Percentiles rank a stretch among this genome's conserved stretches.
phyloP scores from a whole-genome alignment of 2,797 vertebrate genomes.

The Anomalospiza imberbis region DNA sequence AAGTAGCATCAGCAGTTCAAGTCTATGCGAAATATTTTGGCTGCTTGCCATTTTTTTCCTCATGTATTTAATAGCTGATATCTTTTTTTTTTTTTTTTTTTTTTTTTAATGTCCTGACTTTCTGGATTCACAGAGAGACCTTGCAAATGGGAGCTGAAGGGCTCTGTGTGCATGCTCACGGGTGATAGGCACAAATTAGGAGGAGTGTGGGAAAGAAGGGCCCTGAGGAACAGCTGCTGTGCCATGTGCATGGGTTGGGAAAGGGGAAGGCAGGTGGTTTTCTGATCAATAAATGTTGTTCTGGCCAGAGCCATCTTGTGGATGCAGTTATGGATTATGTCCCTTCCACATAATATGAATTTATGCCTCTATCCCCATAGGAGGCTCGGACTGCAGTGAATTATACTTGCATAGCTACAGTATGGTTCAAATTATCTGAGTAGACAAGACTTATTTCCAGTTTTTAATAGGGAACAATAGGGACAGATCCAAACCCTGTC shows the following conservation, averaged over 20 bases:
- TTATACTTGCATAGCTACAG: conserved; percentile 23
- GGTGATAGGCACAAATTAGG: conserved; percentile 50
- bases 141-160: background rate
- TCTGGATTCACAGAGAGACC: background rate
- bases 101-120: background rate
- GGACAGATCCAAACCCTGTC: conserved; percentile 6
- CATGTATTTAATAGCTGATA: background rate
- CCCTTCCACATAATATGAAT: conserved; percentile 24
- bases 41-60: background rate
- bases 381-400: background rate
- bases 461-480: conserved; percentile 50
- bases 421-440: conserved; percentile 51
- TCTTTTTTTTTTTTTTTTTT: background rate
- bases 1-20: background rate
- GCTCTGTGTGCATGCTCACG: conserved; percentile 36
- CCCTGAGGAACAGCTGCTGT: conserved; percentile 18
- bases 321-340: conserved; percentile 22
- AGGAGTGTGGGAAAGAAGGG: conserved; percentile 50
- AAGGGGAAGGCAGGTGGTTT: conserved; percentile 51
- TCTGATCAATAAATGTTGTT: conserved; percentile 37
- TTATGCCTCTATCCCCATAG: conserved; percentile 32
- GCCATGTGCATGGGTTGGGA: background rate
- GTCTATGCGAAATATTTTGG: background rate
- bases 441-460: conserved; percentile 37
- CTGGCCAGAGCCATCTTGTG: background rate